Evolutionary conservation across 2,888 invertebrate species (phyloP).

Genomic region (Drosophila planitibia): DNA sequence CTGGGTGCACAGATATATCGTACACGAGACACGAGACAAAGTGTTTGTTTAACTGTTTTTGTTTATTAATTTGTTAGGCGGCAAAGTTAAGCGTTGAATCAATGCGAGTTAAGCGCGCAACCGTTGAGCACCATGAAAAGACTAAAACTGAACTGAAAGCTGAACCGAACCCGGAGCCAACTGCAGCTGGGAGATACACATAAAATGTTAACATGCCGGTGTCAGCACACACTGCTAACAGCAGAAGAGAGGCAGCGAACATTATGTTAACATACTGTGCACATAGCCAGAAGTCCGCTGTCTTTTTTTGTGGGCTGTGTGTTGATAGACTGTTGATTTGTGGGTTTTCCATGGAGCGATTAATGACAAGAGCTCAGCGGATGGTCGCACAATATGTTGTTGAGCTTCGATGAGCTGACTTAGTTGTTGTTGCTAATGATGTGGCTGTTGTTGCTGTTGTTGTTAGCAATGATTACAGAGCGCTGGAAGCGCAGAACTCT

Average conservation of each 20-base stretch:
- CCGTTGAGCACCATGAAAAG: constrained; percentile 70
- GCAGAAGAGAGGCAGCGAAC: constrained; percentile 10
- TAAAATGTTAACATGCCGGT: constrained; percentile 45
- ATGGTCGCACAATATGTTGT: constrained; percentile 63
- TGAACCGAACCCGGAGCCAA: constrained; percentile 25
- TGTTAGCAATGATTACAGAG: constrained; percentile 20
- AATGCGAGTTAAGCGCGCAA: constrained; percentile 42
- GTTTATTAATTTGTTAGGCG: constrained; percentile 62
- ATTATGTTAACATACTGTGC: constrained; percentile 26
- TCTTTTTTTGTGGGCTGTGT: constrained; percentile 42
- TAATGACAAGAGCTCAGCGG: constrained; percentile 64
- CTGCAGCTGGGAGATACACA: constrained; percentile 46
- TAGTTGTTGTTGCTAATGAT: constrained; percentile 23
- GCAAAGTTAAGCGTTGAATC: constrained; percentile 22
- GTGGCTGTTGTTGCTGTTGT: constrained; percentile 8
- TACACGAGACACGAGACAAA: constrained; percentile 59
- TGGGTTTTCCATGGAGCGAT: constrained; percentile 63
- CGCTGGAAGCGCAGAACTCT: constrained; percentile 46
- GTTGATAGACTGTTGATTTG: constrained; percentile 76
- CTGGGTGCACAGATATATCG: constrained; percentile 10
- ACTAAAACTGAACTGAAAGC: constrained; percentile 68
- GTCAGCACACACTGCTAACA: constrained; percentile 11
- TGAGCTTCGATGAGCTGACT: constrained; percentile 60
- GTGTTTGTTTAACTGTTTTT: constrained; percentile 72
- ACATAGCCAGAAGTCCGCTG: not conserved